phyloP scores from a whole-genome alignment of 2,888 invertebrate genomes.

The Teleogryllus oceanicus region DNA sequence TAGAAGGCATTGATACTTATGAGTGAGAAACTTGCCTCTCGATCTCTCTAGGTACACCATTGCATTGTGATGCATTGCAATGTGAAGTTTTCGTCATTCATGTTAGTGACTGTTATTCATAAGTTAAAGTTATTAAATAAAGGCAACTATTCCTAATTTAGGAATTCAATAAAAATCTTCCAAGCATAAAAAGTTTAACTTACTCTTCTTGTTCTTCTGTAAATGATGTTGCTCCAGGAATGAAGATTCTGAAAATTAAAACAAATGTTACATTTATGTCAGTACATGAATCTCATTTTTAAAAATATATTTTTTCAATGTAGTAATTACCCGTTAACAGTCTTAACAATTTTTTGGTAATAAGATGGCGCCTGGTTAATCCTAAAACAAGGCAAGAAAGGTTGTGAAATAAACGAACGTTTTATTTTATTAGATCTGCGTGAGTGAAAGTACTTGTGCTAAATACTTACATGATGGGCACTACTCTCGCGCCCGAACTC shows the following conservation, averaged over 20 bases:
- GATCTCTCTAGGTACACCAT: too few relatives aligned
- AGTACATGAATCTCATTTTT: neutral
- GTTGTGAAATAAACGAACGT: neutral
- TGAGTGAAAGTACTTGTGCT: neutral
- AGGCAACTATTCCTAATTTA: too few relatives aligned
- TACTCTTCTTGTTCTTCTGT: neutral
- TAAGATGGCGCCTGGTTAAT: constrained; percentile 26
- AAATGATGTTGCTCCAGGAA: neutral
- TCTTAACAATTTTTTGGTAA: constrained; percentile 53
- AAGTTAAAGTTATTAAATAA: too few relatives aligned
- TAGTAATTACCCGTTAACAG: constrained; percentile 65
- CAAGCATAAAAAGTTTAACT: neutral
- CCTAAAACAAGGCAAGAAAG: constrained; percentile 20
- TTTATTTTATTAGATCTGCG: neutral
- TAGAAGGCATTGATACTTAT: too few relatives aligned
- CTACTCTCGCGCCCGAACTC: constrained; percentile 77
- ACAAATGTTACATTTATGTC: neutral
- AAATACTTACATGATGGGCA: constrained; percentile 60
- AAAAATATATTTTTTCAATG: neutral
- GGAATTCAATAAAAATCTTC: too few relatives aligned
- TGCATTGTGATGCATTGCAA: too few relatives aligned
- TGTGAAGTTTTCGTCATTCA: too few relatives aligned
- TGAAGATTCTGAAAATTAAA: neutral
- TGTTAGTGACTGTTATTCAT: too few relatives aligned
- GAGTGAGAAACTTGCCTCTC: too few relatives aligned